Evolutionary conservation across 2,797 vertebrate species (phyloP), one percentile per base, ranked within the genome.

Genomic region (Artibeus jamaicensis): DNA sequence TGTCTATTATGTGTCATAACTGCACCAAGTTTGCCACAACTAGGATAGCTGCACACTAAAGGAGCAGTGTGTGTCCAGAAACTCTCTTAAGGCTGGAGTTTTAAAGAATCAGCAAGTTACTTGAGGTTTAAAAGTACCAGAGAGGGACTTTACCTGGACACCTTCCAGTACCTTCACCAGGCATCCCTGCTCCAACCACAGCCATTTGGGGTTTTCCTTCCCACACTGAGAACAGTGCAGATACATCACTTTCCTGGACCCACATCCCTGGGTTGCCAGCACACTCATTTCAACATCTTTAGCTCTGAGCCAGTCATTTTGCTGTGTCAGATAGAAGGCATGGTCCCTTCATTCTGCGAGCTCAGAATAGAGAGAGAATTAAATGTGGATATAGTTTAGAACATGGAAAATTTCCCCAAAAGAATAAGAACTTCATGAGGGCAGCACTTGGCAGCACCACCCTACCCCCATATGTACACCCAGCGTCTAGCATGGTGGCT

Each of bases 51-150:
- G 19, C 34, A 53, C 67, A 19, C 74, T 79, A 21, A 76, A 44
- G 73, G 55, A 94, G 26, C 29, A 37, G 32, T 55, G 8, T 4
- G 42, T 71, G 1, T 74, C 77, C 37, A 3, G 48, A 9, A 57
- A 29, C 29, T 84, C 9, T 70, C 50, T 18, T 39, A 68, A 68
- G 57, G 14, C 21, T 46, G 5, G 42, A 42, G 37, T 89, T 93
- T 71, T 67, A 53, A 85, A 92, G 65, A 77, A 84, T 37, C 29
- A 19, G 11, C 37, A 57, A 59, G 14, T 70, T 12, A 5, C 6
- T 65, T 12, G 39, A 91, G 39, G 29, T 71, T 81, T 88, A 76
- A 76, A 84, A 77, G n/a, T 34, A 53, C 55, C 71, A 57, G 34
- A 26, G 9, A 21, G 57, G 67, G 53, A 89, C 62, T 79, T 55